Percentiles rank a stretch among this genome's conserved stretches.
Conservation (phyloP, 2,888 invertebrate species). For the Stenodera caucasica region DNA sequence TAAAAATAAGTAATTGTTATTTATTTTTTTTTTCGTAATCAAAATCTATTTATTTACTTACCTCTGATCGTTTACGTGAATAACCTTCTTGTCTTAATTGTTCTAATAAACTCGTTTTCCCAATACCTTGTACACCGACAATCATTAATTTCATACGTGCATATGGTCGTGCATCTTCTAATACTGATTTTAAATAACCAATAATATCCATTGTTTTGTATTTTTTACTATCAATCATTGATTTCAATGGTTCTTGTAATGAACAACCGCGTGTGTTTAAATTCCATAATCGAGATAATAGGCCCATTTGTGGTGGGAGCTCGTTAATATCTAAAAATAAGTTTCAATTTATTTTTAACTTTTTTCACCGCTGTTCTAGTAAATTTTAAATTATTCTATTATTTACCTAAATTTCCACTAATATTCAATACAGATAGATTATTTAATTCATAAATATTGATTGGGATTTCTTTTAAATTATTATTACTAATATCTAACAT, state of each 20-base stretch:
- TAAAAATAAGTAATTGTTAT: slow-evolving; percentile 11
- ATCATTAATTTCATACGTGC: slow-evolving; percentile 96
- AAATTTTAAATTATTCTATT: slow-evolving; percentile 14
- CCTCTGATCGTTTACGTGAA: slow-evolving; percentile 70
- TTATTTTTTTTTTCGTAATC: slow-evolving; percentile 6
- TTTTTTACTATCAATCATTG: slow-evolving; percentile 89
- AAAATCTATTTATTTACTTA: slow-evolving; percentile 30
- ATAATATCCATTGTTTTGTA: slow-evolving; percentile 95
- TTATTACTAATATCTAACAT: slow-evolving; percentile 96
- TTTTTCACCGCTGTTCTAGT: too few relatives aligned
- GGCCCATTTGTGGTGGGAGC: slow-evolving; percentile 93
- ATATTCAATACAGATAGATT: slow-evolving; percentile 94
- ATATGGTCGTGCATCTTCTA: slow-evolving; percentile 90
- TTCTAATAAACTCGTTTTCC: slow-evolving; percentile 90
- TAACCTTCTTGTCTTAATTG: slow-evolving; percentile 85
- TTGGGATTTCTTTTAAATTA: slow-evolving; percentile 74
- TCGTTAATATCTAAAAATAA: slow-evolving; percentile 71
- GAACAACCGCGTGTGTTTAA: slow-evolving; percentile 88
- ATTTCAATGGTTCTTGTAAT: slow-evolving; percentile 82
- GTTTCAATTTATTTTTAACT: too few relatives aligned
- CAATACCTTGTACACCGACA: slow-evolving; percentile 84
- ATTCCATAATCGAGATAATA: slow-evolving; percentile 94
- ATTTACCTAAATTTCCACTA: slow-evolving; percentile 73
- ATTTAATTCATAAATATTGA: slow-evolving; percentile 79
- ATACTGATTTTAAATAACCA: slow-evolving; percentile 85